Evolutionary conservation across 2,797 vertebrate species (phyloP).

Genomic region (Hypotaenidia okinawae): DNA sequence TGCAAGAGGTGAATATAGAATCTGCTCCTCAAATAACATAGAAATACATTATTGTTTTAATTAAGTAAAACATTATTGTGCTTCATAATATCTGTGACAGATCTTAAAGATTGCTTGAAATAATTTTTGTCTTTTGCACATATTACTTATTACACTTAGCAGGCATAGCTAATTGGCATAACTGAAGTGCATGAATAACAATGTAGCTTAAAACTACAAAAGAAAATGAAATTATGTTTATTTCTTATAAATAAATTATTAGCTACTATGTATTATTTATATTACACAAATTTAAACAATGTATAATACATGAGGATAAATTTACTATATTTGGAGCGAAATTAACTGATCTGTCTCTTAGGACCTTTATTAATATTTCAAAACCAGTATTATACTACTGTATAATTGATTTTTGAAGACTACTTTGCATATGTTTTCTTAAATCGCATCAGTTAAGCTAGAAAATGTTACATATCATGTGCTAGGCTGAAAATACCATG

Average conservation of each 20-base stretch:
- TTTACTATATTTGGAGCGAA: conserved; percentile 77
- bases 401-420: conserved; percentile 77
- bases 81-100: not conserved
- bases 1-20: not conserved
- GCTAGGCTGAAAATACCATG: not conserved
- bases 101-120: conserved; percentile 17
- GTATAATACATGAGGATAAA: conserved; percentile 78
- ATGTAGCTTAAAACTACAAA: conserved; percentile 58
- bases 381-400: conserved; percentile 68
- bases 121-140: conserved; percentile 25
- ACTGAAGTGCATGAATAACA: conserved; percentile 59
- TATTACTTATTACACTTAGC: conserved; percentile 41
- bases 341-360: conserved; percentile 73
- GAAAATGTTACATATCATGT: conserved; percentile 5
- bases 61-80: conserved; percentile 25
- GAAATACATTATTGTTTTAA: not conserved
- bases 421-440: conserved; percentile 66
- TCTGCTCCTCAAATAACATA: not conserved
- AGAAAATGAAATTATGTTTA: conserved; percentile 68
- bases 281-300: conserved; percentile 76
- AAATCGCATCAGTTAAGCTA: conserved; percentile 53
- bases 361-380: conserved; percentile 78
- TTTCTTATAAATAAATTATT: conserved; percentile 77
- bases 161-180: conserved; percentile 51
- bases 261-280: conserved; percentile 77